These are phyloP conservation scores for Melierax canorus DNA, from an alignment of 2,113 vertebrate genomes.

Conservation along the genomic window DNA sequence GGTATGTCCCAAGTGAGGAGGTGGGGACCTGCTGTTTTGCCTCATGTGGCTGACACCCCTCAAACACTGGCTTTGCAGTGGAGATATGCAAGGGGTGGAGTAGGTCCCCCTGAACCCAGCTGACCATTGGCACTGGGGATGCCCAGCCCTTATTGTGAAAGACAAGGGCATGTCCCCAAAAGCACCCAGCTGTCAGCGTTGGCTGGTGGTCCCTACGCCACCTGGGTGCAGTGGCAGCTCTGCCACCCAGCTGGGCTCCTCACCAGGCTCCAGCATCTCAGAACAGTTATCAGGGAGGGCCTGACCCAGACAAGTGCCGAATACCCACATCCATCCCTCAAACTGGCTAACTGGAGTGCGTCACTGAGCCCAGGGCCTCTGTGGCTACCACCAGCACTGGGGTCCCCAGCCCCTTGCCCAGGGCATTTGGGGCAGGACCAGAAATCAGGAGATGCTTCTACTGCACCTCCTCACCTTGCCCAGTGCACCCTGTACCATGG, in stretches of 20 bases:
- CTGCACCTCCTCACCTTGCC: neutral
- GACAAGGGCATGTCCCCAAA: neutral
- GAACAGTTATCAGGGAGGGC: neutral
- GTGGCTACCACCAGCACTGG: neutral
- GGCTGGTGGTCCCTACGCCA: neutral
- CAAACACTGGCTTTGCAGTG: neutral
- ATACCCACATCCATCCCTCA: neutral
- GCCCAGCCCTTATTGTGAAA: neutral
- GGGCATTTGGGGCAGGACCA: neutral
- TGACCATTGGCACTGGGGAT: neutral
- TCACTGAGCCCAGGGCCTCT: neutral
- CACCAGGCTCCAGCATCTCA: neutral
- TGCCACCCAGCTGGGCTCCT: neutral
- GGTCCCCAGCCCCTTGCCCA: neutral
- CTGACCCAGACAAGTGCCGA: neutral
- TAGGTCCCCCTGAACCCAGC: neutral
- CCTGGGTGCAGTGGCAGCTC: neutral
- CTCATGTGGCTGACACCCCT: neutral
- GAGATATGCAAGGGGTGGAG: neutral
- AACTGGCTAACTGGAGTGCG: neutral
- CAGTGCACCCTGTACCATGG: rapidly evolving
- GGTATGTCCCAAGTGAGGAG: neutral
- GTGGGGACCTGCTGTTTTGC: neutral
- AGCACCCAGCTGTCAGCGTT: neutral
- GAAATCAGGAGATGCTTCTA: neutral